Conservation (phyloP, 2,113 vertebrate species). For the Candoia aspera region DNA sequence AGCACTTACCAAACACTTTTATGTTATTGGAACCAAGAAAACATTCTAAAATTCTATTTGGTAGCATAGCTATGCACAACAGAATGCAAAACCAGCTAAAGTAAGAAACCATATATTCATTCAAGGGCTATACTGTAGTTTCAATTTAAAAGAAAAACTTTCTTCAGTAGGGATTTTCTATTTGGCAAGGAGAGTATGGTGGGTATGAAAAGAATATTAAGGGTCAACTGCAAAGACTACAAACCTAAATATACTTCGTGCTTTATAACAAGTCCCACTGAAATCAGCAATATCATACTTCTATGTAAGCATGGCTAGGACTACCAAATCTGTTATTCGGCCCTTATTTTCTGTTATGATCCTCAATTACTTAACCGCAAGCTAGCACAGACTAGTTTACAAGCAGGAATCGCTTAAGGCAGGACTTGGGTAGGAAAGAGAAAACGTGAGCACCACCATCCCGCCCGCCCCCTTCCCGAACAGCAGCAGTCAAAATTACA, state of each 20-base stretch:
- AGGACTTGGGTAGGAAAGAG: not conserved
- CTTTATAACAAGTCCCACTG: not conserved
- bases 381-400: not conserved
- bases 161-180: not conserved
- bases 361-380: not conserved
- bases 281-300: not conserved
- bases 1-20: not conserved
- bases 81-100: not conserved
- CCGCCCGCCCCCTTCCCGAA: not conserved
- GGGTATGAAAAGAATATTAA: not conserved
- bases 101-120: not conserved
- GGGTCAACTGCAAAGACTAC: not conserved
- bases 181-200: not conserved
- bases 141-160: not conserved
- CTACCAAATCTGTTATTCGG: not conserved
- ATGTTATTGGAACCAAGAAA: not conserved
- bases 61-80: not conserved
- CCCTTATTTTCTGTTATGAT: not conserved
- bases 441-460: not conserved
- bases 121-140: not conserved
- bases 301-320: not conserved
- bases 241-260: not conserved
- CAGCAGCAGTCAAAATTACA: not conserved
- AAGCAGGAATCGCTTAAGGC: not conserved
- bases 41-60: not conserved